Evolutionary conservation across 2,888 invertebrate species (phyloP), one percentile per base, ranked within the genome.

Genomic region (Acanthosepion lycidas): DNA sequence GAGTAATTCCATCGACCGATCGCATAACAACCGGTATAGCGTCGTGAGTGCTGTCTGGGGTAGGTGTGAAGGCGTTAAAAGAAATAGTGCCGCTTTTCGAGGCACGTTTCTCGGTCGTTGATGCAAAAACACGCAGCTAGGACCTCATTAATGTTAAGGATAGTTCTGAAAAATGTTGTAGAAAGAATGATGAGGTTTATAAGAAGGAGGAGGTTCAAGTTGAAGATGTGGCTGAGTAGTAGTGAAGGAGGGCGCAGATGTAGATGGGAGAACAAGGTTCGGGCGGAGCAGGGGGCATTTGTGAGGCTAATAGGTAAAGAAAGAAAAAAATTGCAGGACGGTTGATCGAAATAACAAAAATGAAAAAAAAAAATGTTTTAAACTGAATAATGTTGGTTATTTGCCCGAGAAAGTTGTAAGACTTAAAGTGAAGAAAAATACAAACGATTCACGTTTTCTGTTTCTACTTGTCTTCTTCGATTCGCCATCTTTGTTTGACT

Each of bases 111-210:
- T 78, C n/a, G 78, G n/a, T n/a, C 78, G 78, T 78, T 78, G 78
- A n/a, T 78, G n/a, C n/a, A 78, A 78, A 78, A 78, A 78, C 78
- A 78, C 78, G 78, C 78, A 78, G 78, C n/a, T 78, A n/a, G n/a
- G n/a, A 78, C 78, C 78, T 78, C 78, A 78, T 78, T 78, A 78
- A 78, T 78, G n/a, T n/a, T 78, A 78, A 12, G 78, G 78, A n/a
- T 78, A 78, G n/a, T n/a, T n/a, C n/a, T 78, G n/a, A 78, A 78
- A 33, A 78, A 78, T 78, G n/a, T 78, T 78, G n/a, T n/a, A 78
- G 78, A 78, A 33, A 33, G n/a, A 12, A n/a, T 0, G 12, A n/a
- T 33, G 33, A 78, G n/a, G 15, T 78, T 78, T 4, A 9, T n/a
- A 33, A 78, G n/a, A 33, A 78, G n/a, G 23, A 15, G 9, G 78